Percentiles rank a stretch among this genome's conserved stretches.
phyloP scores from a whole-genome alignment of 1,140 invertebrate species.

The Aphis craccivora region DNA sequence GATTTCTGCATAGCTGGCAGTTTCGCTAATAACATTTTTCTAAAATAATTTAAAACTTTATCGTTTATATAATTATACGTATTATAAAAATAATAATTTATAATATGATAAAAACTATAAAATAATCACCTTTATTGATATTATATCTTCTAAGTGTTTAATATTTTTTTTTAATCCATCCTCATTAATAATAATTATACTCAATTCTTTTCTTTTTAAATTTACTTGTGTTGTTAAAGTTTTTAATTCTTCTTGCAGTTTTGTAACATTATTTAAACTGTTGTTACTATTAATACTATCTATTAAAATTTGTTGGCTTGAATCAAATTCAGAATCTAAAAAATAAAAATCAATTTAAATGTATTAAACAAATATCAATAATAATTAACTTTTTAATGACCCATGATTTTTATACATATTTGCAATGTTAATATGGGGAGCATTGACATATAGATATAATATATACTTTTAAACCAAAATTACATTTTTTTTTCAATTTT shows the following conservation, averaged over 20 bases:
- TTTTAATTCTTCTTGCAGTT: slow-evolving; percentile 38
- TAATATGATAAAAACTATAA: background rate
- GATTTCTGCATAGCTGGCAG: background rate
- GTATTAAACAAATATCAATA: background rate
- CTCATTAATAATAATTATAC: slow-evolving; percentile 3
- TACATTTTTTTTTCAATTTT: too few species aligned
- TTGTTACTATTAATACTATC: background rate
- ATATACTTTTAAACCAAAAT: background rate
- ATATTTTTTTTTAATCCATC: slow-evolving; percentile 52
- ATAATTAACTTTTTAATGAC: background rate
- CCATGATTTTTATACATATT: background rate
- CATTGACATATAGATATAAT: background rate
- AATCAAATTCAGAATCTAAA: slow-evolving; percentile 17
- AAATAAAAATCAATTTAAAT: background rate
- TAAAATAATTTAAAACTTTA: background rate
- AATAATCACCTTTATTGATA: slow-evolving; percentile 28
- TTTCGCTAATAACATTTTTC: slow-evolving; percentile 20
- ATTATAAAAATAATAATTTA: background rate
- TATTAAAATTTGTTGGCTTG: background rate
- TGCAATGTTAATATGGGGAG: background rate
- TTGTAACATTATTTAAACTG: background rate
- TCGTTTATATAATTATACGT: background rate
- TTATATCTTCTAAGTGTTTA: slow-evolving; percentile 50
- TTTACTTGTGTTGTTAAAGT: slow-evolving; percentile 4
- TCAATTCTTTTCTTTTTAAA: slow-evolving; percentile 46